These are phyloP conservation scores for Nephotettix cincticeps DNA, from an alignment of 1,140 invertebrate species.

Conservation along the genomic window DNA sequence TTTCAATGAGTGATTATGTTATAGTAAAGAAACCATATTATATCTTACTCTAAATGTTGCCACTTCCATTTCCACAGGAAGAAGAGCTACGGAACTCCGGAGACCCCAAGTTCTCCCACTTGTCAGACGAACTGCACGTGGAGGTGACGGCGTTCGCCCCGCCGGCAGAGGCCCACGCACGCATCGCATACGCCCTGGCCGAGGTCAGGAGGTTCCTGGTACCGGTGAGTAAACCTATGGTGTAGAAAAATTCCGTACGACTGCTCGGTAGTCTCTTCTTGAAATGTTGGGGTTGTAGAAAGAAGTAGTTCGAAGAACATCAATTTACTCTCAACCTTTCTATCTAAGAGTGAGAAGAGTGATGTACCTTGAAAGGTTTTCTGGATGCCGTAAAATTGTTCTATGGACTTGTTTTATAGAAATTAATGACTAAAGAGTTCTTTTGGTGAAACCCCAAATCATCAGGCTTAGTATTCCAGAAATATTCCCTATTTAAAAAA, in stretches of 20 bases:
- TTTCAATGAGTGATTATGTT: no score
- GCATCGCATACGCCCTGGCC: conserved; percentile 79
- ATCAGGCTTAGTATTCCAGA: no score
- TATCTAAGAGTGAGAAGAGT: no score
- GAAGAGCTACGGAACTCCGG: conserved; percentile 80
- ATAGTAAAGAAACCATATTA: neutral
- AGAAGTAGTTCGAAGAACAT: no score
- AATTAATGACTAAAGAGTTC: no score
- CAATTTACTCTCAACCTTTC: no score
- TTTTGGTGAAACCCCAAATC: no score
- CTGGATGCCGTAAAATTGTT: no score
- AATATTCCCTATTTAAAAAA: no score
- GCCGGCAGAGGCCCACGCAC: conserved; percentile 83
- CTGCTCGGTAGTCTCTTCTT: neutral
- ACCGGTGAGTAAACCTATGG: conserved; percentile 55
- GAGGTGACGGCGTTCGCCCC: conserved; percentile 84
- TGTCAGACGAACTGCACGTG: conserved; percentile 87
- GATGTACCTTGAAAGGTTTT: no score
- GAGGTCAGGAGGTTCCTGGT: conserved; percentile 75
- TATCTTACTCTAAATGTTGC: no score
- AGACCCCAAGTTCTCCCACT: conserved; percentile 86
- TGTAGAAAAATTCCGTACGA: neutral
- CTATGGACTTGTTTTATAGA: no score
- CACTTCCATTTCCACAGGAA: conserved; percentile 70
- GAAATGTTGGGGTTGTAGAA: neutral